Base-by-base conservation (phyloP, 2,888 invertebrate species). In the Cheilosia vulpina region DNA sequence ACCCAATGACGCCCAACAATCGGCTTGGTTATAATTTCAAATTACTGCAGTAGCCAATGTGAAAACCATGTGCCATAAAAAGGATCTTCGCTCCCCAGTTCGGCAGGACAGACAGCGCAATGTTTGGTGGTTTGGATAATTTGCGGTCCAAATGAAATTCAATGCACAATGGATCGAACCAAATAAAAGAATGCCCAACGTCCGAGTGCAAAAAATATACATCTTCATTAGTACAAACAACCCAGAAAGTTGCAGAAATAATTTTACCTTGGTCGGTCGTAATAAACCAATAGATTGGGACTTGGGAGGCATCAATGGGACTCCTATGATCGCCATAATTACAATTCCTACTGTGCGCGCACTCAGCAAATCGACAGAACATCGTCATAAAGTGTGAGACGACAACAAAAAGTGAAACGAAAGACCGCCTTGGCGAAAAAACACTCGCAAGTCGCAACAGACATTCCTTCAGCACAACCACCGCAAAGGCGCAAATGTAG, bases 401-500 rank as follows among this genome's bases (percentile, higher is more conserved):
- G 58, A 47, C 69, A 53, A 73, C 43, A 77, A 77, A 72, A 81
- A 81, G 47, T 38, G 38, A 38, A 38, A 13, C 62, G 81, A 38
- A 57, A 81, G 80, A 76, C 81, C 81, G 81, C 85, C 69, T 60
- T 84, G 75, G 63, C 45, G 71, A 78, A 71, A 63, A 69, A 76
- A 21, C 76, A 69, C 77, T 66, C 43, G 52, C 4, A 38, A 69
- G 72, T 66, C 43, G 52, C 4, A 38, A 65, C 69, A 58, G 50
- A 65, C 80, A 84, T 80, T 76, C 66, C 69, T 71, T 58, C 21
- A 31, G 57, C 60, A 76, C 55, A 71, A 60, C 69, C 80, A 76
- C 80, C 80, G 71, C 66, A 71, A 80, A 73, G 6, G n/a, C 45
- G 17, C 45, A n/a, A 6, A 45, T 45, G 9, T 53, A 47, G 60